These are phyloP conservation scores for Ephestia elutella DNA, from an alignment of 1,140 invertebrate species.

Conservation along the genomic window DNA sequence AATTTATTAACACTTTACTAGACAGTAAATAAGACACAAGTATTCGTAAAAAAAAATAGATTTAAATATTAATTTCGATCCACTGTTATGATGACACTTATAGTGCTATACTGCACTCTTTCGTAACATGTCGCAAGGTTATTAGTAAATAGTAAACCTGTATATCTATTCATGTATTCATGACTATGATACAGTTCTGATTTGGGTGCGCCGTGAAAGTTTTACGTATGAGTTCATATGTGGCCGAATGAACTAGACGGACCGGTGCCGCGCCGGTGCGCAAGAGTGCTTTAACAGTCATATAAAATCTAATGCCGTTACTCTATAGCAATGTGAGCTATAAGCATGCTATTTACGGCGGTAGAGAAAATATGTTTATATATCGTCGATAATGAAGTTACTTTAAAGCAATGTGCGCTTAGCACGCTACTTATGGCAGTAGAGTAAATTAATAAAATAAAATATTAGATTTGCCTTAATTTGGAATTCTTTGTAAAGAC, in stretches of 20 bases:
- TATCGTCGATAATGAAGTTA: too few relatives aligned
- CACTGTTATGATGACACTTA: background rate
- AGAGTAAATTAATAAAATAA: too few relatives aligned
- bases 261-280: background rate
- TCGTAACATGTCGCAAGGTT: background rate
- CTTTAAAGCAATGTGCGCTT: too few relatives aligned
- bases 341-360: too few relatives aligned
- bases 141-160: background rate
- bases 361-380: too few relatives aligned
- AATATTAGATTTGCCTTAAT: too few relatives aligned
- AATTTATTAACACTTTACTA: too few relatives aligned
- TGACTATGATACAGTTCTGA: constrained; percentile 3
- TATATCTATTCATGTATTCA: constrained; percentile 2
- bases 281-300: constrained; percentile 1
- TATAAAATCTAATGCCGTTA: background rate
- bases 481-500: too few relatives aligned
- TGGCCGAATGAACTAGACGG: background rate
- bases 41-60: too few relatives aligned
- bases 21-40: too few relatives aligned
- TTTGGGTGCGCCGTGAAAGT: constrained; percentile 3
- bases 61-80: background rate
- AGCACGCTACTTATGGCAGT: too few relatives aligned
- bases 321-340: background rate
- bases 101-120: background rate
- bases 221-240: background rate